Evolutionary conservation across 2,113 vertebrate genomes (phyloP).

Genomic region (Trinectes maculatus): DNA sequence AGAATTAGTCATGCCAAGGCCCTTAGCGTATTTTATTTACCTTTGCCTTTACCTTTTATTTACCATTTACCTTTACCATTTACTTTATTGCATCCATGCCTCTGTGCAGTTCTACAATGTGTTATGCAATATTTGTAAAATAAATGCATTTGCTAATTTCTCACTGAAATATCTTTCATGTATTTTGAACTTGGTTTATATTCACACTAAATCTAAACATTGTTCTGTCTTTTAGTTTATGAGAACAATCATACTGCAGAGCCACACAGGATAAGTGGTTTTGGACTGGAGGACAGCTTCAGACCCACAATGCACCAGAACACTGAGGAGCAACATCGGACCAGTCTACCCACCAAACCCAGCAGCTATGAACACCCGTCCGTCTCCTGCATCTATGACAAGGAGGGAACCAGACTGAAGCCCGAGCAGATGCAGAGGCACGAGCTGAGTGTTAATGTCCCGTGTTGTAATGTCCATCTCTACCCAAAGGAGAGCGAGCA

Average conservation of each 20-base stretch:
- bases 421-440: conserved; percentile 41
- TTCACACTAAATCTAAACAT: background rate
- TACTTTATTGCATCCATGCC: no score
- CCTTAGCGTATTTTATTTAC: no score
- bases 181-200: background rate
- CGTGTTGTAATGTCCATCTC: conserved; percentile 53
- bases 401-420: conserved; percentile 40
- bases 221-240: conserved; percentile 35
- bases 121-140: no score
- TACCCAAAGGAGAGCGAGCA: conserved; percentile 52
- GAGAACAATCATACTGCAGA: conserved; percentile 36
- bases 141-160: background rate
- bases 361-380: conserved; percentile 45
- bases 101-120: no score
- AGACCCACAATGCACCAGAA: conserved; percentile 38
- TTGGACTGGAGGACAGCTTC: conserved; percentile 55
- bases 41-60: no score
- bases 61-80: no score
- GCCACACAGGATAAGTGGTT: conserved; percentile 49
- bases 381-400: conserved; percentile 61
- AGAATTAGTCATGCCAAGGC: no score
- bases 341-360: conserved; percentile 31
- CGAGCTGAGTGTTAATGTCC: conserved; percentile 41
- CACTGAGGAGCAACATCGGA: conserved; percentile 44
- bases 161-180: background rate